Conservation (phyloP, 2,888 invertebrate species). For the Acleris literana region DNA sequence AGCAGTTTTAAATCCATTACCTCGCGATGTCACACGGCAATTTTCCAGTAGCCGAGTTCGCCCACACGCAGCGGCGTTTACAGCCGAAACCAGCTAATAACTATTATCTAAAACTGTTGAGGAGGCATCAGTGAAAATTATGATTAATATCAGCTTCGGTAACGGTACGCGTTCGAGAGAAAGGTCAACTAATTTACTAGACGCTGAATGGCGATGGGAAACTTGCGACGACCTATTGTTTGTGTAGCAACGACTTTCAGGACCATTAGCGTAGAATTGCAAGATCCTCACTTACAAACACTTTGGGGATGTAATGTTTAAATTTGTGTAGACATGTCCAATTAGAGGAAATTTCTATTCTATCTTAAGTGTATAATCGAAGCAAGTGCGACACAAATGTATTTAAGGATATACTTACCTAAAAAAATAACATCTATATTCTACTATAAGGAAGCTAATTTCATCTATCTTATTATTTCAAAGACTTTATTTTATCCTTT, state of each 20-base stretch:
- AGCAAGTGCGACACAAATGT: too few species aligned
- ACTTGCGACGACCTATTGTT: conserved; percentile 32
- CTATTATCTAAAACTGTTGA: conserved; percentile 78
- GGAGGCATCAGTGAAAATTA: conserved; percentile 81
- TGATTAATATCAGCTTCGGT: conserved; percentile 82
- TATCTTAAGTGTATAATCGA: too few species aligned
- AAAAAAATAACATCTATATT: too few species aligned
- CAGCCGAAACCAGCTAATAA: conserved; percentile 76
- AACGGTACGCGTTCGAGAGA: conserved; percentile 64
- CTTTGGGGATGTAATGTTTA: too few species aligned
- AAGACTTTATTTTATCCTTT: too few species aligned
- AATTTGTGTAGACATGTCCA: too few species aligned
- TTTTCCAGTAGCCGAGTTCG: conserved; percentile 76
- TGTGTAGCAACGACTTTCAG: conserved; percentile 12
- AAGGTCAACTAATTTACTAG: conserved; percentile 38
- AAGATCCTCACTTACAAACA: too few species aligned
- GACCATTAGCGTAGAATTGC: conserved; percentile 6
- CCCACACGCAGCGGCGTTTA: conserved; percentile 75
- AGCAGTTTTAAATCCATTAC: conserved; percentile 82
- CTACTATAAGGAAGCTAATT: too few species aligned
- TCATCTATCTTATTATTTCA: too few species aligned
- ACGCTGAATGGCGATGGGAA: conserved; percentile 48
- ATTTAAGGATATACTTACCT: too few species aligned
- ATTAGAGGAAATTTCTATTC: too few species aligned
- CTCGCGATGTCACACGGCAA: conserved; percentile 76